phyloP scores from a whole-genome alignment of 2,888 invertebrate species.

The Drosophila niveifrons region DNA sequence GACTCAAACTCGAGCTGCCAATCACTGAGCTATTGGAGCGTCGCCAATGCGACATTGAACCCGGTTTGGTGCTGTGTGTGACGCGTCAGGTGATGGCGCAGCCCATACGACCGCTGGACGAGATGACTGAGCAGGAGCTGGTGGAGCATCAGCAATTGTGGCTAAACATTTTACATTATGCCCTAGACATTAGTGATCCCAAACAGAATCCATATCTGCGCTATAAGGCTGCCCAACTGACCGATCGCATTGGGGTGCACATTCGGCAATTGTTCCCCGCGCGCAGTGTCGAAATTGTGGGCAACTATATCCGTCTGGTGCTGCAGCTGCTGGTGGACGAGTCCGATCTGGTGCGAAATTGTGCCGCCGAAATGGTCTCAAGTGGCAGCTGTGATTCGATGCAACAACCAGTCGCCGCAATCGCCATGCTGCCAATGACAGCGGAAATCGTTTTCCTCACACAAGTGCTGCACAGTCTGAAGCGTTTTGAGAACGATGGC shows the following conservation, averaged over 20 bases:
- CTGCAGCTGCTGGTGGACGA: slow-evolving; percentile 82
- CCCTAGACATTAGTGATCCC: slow-evolving; percentile 70
- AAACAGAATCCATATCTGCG: slow-evolving; percentile 73
- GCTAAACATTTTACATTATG: slow-evolving; percentile 68
- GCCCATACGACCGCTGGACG: slow-evolving; percentile 22
- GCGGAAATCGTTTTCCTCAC: slow-evolving; percentile 74
- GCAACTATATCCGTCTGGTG: slow-evolving; percentile 71
- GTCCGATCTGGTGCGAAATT: slow-evolving; percentile 77
- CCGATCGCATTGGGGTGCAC: slow-evolving; percentile 64
- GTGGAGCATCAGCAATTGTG: slow-evolving; percentile 56
- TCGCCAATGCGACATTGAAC: slow-evolving; percentile 60
- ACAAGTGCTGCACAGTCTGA: slow-evolving; percentile 60
- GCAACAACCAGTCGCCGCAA: neutral
- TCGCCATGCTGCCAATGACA: slow-evolving; percentile 67
- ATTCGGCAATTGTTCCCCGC: slow-evolving; percentile 56
- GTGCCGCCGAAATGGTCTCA: slow-evolving; percentile 70
- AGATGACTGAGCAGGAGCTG: no score
- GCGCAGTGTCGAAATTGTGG: slow-evolving; percentile 66
- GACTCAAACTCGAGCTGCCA: slow-evolving; percentile 42
- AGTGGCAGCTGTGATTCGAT: neutral
- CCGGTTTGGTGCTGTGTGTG: slow-evolving; percentile 76
- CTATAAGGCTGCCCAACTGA: slow-evolving; percentile 72
- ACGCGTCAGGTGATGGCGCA: slow-evolving; percentile 60
- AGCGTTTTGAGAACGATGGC: slow-evolving; percentile 49
- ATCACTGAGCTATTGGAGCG: slow-evolving; percentile 63